phyloP scores from a whole-genome alignment of 2,113 vertebrate species.

The Ceratotherium simum region DNA sequence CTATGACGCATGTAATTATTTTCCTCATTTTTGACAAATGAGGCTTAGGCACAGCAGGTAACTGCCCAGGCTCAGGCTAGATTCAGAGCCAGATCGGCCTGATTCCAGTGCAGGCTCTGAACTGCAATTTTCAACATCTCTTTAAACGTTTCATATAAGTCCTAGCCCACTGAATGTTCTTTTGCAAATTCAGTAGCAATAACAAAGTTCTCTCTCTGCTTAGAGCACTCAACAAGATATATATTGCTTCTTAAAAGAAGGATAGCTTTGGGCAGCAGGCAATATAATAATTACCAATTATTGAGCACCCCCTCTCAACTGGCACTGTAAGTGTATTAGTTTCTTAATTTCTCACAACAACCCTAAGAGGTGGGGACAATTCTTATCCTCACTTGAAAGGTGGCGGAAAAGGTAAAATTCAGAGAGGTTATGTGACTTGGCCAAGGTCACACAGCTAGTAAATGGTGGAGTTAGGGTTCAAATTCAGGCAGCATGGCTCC shows the following conservation, averaged over 20 bases:
- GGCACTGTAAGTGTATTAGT: neutral
- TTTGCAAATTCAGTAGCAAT: neutral
- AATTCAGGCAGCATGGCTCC: neutral
- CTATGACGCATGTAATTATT: neutral
- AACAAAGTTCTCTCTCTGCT: neutral
- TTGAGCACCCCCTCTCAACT: neutral
- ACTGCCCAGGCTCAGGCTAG: neutral
- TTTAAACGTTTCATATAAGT: neutral
- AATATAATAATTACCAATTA: neutral
- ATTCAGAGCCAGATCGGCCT: neutral
- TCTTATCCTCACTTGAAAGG: neutral
- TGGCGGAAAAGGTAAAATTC: neutral
- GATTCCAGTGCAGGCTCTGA: neutral
- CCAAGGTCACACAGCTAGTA: neutral
- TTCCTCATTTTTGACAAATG: neutral
- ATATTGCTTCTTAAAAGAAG: neutral
- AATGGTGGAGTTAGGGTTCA: neutral
- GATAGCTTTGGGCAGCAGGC: neutral
- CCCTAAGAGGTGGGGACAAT: neutral
- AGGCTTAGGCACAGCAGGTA: neutral
- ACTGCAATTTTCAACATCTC: neutral
- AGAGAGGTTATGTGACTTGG: neutral
- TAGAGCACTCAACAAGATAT: neutral
- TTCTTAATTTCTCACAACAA: slow-evolving; percentile 44
- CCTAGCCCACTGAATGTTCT: neutral